A percentile compares a stretch with the other conserved stretches of the same genome.
phyloP scores from a whole-genome alignment of 2,113 vertebrate species.

The Eudyptes chrysolophus region DNA sequence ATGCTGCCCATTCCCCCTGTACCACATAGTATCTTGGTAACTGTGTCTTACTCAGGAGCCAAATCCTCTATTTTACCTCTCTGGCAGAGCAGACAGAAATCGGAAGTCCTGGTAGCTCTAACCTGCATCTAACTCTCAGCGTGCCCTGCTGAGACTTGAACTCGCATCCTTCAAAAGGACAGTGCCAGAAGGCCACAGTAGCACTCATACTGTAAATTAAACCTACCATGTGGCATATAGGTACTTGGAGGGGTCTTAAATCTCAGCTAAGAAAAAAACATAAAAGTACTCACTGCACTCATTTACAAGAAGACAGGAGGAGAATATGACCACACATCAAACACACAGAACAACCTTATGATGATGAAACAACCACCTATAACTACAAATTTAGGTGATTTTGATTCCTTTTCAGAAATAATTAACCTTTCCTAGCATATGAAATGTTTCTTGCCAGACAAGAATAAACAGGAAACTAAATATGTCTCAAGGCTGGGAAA shows the following conservation, averaged over 20 bases:
- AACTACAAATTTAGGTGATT: slow-evolving; percentile 14
- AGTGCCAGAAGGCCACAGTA: not conserved
- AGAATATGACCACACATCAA: not conserved
- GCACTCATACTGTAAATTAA: not conserved
- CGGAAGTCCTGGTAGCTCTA: not conserved
- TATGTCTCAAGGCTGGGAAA: slow-evolving; percentile 4
- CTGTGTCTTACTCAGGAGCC: not conserved
- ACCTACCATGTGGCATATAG: not conserved
- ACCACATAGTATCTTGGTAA: not conserved
- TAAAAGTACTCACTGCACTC: not conserved
- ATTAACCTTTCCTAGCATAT: slow-evolving; percentile 27
- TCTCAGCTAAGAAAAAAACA: not conserved
- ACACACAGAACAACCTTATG: not conserved
- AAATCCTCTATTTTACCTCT: not conserved
- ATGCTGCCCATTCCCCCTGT: not conserved
- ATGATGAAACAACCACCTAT: not conserved
- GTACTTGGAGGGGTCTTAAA: not conserved
- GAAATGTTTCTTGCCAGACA: slow-evolving; percentile 21
- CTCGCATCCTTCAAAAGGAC: not conserved
- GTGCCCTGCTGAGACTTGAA: not conserved
- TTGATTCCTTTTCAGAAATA: slow-evolving; percentile 38
- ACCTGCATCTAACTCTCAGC: not conserved
- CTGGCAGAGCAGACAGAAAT: not conserved
- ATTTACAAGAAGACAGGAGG: not conserved
- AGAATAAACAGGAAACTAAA: slow-evolving; percentile 32